Evolutionary conservation across 2,797 vertebrate species (phyloP).

Genomic region (Muraenolepis orangiensis): DNA sequence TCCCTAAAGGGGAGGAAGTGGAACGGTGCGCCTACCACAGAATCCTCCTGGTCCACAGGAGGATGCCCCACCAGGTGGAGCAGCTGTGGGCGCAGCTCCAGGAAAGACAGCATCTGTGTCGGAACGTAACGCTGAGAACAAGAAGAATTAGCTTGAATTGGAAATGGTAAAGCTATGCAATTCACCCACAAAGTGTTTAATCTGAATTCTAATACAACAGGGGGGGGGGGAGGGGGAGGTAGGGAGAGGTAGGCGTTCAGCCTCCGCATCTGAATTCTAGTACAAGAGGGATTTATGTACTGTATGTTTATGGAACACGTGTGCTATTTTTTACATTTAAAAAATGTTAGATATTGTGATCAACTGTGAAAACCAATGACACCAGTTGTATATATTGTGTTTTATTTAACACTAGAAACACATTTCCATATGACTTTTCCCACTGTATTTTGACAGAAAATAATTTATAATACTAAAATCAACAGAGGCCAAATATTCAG

Average conservation of each 20-base stretch:
- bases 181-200: not conserved
- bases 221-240: too few species aligned
- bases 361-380: too few species aligned
- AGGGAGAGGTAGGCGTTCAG: too few species aligned
- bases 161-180: not conserved
- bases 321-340: not conserved
- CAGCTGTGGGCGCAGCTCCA: slow-evolving; percentile 52
- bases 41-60: slow-evolving; percentile 70
- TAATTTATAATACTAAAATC: too few species aligned
- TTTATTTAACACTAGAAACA: too few species aligned
- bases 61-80: slow-evolving; percentile 55
- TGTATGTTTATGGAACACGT: not conserved
- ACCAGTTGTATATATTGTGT: too few species aligned
- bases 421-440: too few species aligned
- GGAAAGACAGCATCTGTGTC: slow-evolving; percentile 45
- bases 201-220: not conserved
- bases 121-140: slow-evolving; percentile 36
- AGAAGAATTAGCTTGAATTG: not conserved
- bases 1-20: slow-evolving; percentile 37
- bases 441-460: too few species aligned
- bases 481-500: not conserved
- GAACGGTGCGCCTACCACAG: slow-evolving; percentile 62
- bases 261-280: not conserved
- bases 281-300: not conserved
- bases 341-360: not conserved